These are phyloP conservation scores for Palloptera scutellata DNA, from an alignment of 2,888 invertebrate genomes.

Conservation along the genomic window DNA sequence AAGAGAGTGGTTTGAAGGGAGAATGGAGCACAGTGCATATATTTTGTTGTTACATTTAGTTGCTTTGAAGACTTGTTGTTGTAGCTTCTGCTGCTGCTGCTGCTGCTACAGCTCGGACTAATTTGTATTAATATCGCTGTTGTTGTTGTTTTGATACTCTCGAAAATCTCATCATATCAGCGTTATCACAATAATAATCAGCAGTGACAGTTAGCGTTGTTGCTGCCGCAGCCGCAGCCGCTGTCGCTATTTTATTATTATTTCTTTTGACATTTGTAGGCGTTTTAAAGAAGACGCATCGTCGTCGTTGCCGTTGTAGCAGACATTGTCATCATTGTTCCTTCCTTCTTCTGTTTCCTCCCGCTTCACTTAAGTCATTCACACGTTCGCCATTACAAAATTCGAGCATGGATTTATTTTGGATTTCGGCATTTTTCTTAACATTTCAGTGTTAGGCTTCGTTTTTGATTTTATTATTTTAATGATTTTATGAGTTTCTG, in stretches of 20 bases:
- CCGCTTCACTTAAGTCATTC: neutral
- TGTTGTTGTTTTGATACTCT: neutral
- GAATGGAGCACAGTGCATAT: neutral
- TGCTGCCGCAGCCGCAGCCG: neutral
- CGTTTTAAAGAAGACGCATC: neutral
- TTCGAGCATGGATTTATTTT: slow-evolving; percentile 15
- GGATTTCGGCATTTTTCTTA: slow-evolving; percentile 10
- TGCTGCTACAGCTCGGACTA: neutral
- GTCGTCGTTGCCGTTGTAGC: slow-evolving; percentile 15
- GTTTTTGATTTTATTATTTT: slow-evolving; percentile 18
- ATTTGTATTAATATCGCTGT: neutral
- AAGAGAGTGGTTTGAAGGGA: too few species aligned
- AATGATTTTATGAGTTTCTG: slow-evolving; percentile 18
- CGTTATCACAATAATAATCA: slow-evolving; percentile 16
- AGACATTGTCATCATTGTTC: neutral
- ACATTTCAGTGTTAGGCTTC: slow-evolving; percentile 21
- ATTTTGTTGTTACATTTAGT: slow-evolving; percentile 2
- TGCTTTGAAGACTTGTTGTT: neutral
- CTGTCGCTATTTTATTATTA: slow-evolving; percentile 18
- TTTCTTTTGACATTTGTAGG: slow-evolving; percentile 6
- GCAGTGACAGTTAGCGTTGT: slow-evolving; percentile 10
- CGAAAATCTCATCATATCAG: slow-evolving; percentile 12
- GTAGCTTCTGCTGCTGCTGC: neutral
- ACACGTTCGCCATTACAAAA: slow-evolving; percentile 19
- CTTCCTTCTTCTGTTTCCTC: neutral